These are phyloP conservation scores for Torymus tubicola DNA, from an alignment of 2,888 invertebrate genomes.

Conservation along the genomic window DNA sequence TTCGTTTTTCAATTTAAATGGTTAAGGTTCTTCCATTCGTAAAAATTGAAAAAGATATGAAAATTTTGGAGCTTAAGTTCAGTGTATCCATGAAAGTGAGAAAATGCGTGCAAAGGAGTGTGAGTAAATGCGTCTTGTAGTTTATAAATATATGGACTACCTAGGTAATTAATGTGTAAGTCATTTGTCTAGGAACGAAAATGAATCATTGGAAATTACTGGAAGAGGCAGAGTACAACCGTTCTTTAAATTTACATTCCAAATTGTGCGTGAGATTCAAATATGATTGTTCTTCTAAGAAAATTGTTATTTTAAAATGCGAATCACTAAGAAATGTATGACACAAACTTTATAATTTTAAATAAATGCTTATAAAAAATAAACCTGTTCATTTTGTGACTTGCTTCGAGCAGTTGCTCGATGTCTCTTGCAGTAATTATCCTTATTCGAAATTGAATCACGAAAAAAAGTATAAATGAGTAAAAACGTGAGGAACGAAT, in stretches of 20 bases:
- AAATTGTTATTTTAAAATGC: conserved; percentile 29
- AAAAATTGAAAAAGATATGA: conserved; percentile 4
- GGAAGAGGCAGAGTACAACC: conserved; percentile 45
- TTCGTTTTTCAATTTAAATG: conserved; percentile 18
- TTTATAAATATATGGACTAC: conserved; percentile 52
- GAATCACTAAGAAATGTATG: conserved; percentile 34
- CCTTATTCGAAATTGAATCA: conserved; percentile 36
- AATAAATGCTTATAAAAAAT: conserved; percentile 46
- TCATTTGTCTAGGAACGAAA: conserved; percentile 40
- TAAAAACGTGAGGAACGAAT: conserved; percentile 37
- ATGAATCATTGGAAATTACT: conserved; percentile 47
- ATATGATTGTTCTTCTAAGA: conserved; percentile 11
- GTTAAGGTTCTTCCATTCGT: conserved; percentile 32
- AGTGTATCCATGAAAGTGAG: conserved; percentile 42
- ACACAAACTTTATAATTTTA: conserved; percentile 44
- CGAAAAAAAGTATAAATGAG: conserved; percentile 23
- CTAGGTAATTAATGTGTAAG: conserved; percentile 53
- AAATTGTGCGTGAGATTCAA: conserved; percentile 27
- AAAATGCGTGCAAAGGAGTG: conserved; percentile 13
- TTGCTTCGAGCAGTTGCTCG: conserved; percentile 28
- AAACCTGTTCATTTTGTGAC: conserved; percentile 32
- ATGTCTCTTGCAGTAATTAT: conserved; percentile 54
- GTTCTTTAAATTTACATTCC: conserved; percentile 54
- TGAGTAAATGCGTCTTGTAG: conserved; percentile 46
- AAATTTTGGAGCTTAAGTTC: conserved; percentile 43